Conservation (phyloP, 2,797 vertebrate species). For the Pampus argenteus region DNA sequence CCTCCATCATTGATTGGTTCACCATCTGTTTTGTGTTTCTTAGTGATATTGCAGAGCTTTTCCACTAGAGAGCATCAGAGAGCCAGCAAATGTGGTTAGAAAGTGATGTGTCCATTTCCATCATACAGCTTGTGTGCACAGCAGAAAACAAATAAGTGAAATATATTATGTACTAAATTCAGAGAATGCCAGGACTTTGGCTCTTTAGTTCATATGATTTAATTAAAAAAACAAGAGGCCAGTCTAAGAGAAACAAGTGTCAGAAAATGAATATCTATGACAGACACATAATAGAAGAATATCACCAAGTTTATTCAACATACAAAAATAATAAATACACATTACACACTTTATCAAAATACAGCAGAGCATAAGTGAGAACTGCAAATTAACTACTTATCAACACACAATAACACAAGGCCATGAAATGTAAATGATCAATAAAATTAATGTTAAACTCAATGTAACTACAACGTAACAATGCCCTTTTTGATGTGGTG, state of each 20-base stretch:
- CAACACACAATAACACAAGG: constrained; percentile 11
- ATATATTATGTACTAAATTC: neutral
- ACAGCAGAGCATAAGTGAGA: constrained; percentile 44
- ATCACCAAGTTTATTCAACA: constrained; percentile 74
- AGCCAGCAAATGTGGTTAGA: constrained; percentile 1
- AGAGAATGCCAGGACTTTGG: too few species aligned
- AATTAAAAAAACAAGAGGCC: constrained; percentile 13
- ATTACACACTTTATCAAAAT: constrained; percentile 59
- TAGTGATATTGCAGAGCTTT: constrained; percentile 17
- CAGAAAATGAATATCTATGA: constrained; percentile 1
- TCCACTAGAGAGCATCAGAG: constrained; percentile 67
- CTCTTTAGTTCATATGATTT: neutral
- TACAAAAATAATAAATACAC: constrained; percentile 77
- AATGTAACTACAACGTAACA: constrained; percentile 25
- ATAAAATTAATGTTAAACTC: constrained; percentile 9
- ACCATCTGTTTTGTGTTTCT: neutral
- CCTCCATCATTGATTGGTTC: neutral
- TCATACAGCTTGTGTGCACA: neutral
- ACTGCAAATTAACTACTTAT: constrained; percentile 29
- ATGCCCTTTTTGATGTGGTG: constrained; percentile 3
- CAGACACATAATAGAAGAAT: constrained; percentile 67
- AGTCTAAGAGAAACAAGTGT: neutral
- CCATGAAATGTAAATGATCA: constrained; percentile 1
- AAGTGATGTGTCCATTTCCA: neutral
- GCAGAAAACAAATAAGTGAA: neutral